Evolutionary conservation across 2,888 invertebrate genomes (phyloP), one percentile per base, ranked within the genome.

Genomic region (Dorcus hopei): DNA sequence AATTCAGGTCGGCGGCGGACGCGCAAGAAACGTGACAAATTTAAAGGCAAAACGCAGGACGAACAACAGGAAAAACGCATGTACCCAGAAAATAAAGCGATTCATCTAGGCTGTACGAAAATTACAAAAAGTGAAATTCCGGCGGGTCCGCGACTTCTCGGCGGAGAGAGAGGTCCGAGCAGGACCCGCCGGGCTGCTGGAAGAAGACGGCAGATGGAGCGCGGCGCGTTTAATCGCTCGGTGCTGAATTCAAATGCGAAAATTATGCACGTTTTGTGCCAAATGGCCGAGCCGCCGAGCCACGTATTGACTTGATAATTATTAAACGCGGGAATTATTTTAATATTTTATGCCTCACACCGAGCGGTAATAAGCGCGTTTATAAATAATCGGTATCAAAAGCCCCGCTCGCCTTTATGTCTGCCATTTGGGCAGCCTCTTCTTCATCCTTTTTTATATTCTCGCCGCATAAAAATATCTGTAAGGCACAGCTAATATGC

Each of bases 281-380:
- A 38, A 51, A 49, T 8, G 47, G 8, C 47, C 9, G 38, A 39
- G 39, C 19, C 51, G 51, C 51, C 19, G 16, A 9, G 39, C 64
- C 66, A 68, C 69, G 70, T 64, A 66, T 59, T 65, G 73, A 72
- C 72, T 73, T 63, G 70, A 70, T 74, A 75, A 75, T 75, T 75
- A 75, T 74, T 71, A 49, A 33, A 68, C 52, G 64, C 65, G 64
- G 65, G 67, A 69, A 70, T 70, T 68, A 73, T 72, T 71, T 72
- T 73, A 73, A 72, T 71, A 72, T 72, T 71, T 70, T 69, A 66
- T 69, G 71, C 72, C 72, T 72, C 72, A 69, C 71, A 70, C 70
- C 68, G 64, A 60, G 70, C 66, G 66, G 70, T 63, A 69, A 70
- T 67, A 68, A 68, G 67, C 64, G 67, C 65, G 65, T 62, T 63